phyloP scores from a whole-genome alignment of 2,888 invertebrate species.

The Bhutanitis thaidina region DNA sequence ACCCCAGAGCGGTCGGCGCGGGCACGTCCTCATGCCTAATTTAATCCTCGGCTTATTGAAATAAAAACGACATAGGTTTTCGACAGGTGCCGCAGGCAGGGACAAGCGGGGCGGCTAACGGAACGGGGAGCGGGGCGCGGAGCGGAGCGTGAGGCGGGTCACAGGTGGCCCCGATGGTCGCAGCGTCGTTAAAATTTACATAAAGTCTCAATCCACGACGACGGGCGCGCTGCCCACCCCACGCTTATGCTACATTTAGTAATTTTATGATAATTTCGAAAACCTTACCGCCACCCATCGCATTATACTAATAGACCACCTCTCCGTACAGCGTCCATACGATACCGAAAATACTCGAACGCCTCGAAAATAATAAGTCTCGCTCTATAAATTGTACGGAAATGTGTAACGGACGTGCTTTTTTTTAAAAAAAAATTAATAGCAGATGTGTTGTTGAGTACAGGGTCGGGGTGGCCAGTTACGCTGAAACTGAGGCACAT shows the following conservation, averaged over 20 bases:
- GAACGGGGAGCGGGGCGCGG: constrained; percentile 47
- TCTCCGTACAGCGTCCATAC: constrained; percentile 49
- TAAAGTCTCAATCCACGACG: constrained; percentile 79
- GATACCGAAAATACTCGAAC: constrained; percentile 61
- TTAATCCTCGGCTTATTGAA: constrained; percentile 78
- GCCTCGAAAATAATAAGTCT: constrained; percentile 72
- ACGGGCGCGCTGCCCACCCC: constrained; percentile 72
- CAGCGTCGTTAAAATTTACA: constrained; percentile 80
- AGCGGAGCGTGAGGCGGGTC: constrained; percentile 53
- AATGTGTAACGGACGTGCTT: constrained; percentile 62
- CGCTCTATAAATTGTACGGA: constrained; percentile 70
- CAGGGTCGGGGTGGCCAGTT: constrained; percentile 49
- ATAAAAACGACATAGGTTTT: constrained; percentile 80
- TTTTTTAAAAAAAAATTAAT: constrained; percentile 71
- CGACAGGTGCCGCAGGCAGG: constrained; percentile 69
- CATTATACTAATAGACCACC: constrained; percentile 79
- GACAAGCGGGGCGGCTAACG: constrained; percentile 31
- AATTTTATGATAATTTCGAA: constrained; percentile 80
- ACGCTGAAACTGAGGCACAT: constrained; percentile 56
- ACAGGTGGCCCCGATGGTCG: constrained; percentile 79
- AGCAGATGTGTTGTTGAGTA: constrained; percentile 76
- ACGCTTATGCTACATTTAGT: constrained; percentile 80
- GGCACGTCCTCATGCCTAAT: constrained; percentile 72
- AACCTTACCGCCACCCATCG: constrained; percentile 78
- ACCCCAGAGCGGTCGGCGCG: constrained; percentile 36